Conservation (phyloP, 2,113 vertebrate species). For the Chaenocephalus aceratus region DNA sequence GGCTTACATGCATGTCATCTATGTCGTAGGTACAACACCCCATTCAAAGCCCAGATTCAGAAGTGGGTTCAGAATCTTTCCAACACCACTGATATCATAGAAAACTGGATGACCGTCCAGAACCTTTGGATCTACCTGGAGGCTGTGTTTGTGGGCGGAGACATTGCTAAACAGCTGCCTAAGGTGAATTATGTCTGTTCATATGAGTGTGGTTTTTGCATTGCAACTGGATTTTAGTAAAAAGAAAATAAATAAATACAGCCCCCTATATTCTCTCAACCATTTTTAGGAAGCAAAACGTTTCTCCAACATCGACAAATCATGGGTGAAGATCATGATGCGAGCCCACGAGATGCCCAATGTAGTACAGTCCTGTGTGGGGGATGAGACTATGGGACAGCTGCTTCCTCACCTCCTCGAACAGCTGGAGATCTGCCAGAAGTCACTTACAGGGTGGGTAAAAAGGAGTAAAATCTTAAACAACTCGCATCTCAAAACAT, state of each 20-base stretch:
- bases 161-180: constrained; percentile 97
- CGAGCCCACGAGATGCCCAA: constrained; percentile 92
- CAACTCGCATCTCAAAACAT: neutral
- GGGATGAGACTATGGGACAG: constrained; percentile 95
- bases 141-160: constrained; percentile 96
- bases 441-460: constrained; percentile 95
- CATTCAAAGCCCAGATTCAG: constrained; percentile 96
- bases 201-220: neutral
- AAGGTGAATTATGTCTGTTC: constrained; percentile 83
- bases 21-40: constrained; percentile 90
- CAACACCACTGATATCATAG: constrained; percentile 92
- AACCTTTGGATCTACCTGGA: constrained; percentile 98
- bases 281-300: constrained; percentile 92
- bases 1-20: neutral
- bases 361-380: constrained; percentile 94
- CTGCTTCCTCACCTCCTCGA: constrained; percentile 94
- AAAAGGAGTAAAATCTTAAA: neutral
- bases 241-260: neutral
- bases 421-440: constrained; percentile 97
- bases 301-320: constrained; percentile 97
- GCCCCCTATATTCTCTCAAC: neutral
- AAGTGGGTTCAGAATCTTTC: constrained; percentile 97
- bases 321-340: constrained; percentile 98
- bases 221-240: neutral
- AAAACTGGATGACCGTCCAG: constrained; percentile 97